Base-by-base conservation (phyloP, 2,797 vertebrate species). In the Lithobates sylvaticus region DNA sequence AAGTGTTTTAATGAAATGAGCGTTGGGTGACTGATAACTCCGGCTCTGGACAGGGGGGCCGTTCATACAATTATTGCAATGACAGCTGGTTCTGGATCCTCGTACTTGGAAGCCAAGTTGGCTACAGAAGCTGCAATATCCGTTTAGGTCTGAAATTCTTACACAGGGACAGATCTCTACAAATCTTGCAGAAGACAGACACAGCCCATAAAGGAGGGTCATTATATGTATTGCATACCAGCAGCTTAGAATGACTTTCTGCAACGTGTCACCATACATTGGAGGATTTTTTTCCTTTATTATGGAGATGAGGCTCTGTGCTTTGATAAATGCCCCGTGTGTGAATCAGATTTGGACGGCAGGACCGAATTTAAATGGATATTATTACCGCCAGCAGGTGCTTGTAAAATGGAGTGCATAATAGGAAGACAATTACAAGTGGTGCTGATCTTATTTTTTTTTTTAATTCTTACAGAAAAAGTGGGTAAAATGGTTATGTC, bases 1-100 rank as follows among this genome's bases (percentile, higher is more conserved):
- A 72, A 64, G n/a, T 29, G 36, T 50, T 85, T 54, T 85, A 73
- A 82, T 81, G 70, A 81, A 78, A 84, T 78, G 67, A 78, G 71
- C 75, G 54, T 86, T 80, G 50, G 68, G 84, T 85, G 84, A 80
- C 34, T 61, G 26, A 78, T 77, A 68, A 69, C 76, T 64, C 23
- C 29, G 32, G 72, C 54, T 39, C 23, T 34, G 34, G 36, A 39
- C 69, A 75, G 74, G 34, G 29, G 64, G 29, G 44, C 36, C 36
- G 67, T 75, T 70, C 68, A 50, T 44, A 61, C 26, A 61, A 78
- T 71, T 78, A 84, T 84, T 58, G 32, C 39, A 32, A 73, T 64
- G 67, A 78, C 83, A 84, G 83, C 76, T 84, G 83, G 76, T 44
- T 65, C 58, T 65, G 13, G 65, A 84, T 72, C 78, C 21, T 72